Evolutionary conservation across 1,140 invertebrate species (phyloP), one percentile per base, ranked within the genome.

Genomic region (Diorhabda elongata): DNA sequence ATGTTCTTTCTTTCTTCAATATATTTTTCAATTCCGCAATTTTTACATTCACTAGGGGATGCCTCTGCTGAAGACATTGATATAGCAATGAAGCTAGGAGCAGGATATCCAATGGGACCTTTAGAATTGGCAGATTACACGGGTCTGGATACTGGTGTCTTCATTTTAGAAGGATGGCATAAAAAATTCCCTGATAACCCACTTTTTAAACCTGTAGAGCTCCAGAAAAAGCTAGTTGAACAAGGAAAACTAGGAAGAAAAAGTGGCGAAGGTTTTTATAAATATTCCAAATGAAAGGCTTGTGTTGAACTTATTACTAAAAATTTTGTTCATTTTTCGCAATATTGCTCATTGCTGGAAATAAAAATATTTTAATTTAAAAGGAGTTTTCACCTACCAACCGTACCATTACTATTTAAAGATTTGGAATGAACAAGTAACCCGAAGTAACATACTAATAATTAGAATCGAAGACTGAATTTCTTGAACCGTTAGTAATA

Each of bases 231-330:
- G 79, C 76, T 95, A 65, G 92, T 96, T 3, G 75, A 81, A 7
- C 89, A 94, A 77, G 92, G 92, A 44, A 95, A 95, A 83, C 81
- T 94, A 0, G 95, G 95, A 3, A 82, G 87, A 2, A 97, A 97
- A 81, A 82, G 88, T 59, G 94, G 94, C 2, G 90, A 95, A 85
- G 95, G 95, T 44, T 95, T 93, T 78, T 96, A 96, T 79, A 89
- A 89, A 73, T 93, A 96, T 80, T 83, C 85, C 52, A 71, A 71
- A 60, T 67, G n/a, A 67, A n/a, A 52, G n/a, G 2, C 47, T 52
- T 52, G 47, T 52, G 6, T 3, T 52, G 0, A 52, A 5, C 47
- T 52, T 8, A 3, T 52, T 6, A 52, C 2, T 52, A 8, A n/a
- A n/a, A 8, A 52, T 52, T 52, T 52, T 52, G 47, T 52, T 52